Evolutionary conservation across 2,113 vertebrate genomes (phyloP).

Genomic region (Dicaeum eximium): DNA sequence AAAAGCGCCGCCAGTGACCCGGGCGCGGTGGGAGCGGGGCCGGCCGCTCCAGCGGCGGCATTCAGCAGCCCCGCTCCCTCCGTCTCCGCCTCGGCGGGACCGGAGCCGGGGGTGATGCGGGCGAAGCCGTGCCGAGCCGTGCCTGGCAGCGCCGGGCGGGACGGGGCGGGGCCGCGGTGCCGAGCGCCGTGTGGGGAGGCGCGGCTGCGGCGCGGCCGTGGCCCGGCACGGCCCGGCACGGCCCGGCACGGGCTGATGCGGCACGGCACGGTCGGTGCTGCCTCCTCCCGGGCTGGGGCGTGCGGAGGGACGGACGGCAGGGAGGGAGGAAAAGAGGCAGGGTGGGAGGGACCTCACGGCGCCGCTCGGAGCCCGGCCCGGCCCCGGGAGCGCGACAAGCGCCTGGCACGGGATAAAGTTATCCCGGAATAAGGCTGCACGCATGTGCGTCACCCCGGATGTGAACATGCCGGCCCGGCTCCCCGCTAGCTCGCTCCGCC

Average conservation of each 20-base stretch:
- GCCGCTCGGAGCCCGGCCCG: neutral
- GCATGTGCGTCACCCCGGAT: constrained; percentile 89
- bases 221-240: too few species aligned
- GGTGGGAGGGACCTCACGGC: neutral
- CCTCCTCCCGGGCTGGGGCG: neutral
- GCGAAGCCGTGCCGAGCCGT: neutral
- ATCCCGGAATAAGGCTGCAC: constrained; percentile 88
- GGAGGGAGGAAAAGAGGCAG: neutral
- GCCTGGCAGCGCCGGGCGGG: neutral
- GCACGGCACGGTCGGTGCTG: neutral
- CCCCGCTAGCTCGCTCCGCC: neutral
- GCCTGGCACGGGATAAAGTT: constrained; percentile 83
- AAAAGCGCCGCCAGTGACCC: neutral
- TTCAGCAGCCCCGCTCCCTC: neutral
- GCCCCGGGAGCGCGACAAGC: neutral
- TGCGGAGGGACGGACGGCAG: neutral
- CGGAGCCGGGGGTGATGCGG: neutral
- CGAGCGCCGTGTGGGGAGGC: neutral
- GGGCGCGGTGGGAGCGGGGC: neutral
- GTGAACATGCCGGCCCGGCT: constrained; percentile 55
- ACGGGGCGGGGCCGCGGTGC: neutral
- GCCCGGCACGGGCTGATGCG: neutral
- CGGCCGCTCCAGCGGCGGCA: neutral
- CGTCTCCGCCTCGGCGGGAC: too few species aligned
- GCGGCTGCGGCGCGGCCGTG: neutral